Percentiles rank a stretch among this genome's conserved stretches.
These are phyloP conservation scores for Apodemus sylvaticus DNA, from an alignment of 2,113 vertebrate genomes.

Conservation along the genomic window DNA sequence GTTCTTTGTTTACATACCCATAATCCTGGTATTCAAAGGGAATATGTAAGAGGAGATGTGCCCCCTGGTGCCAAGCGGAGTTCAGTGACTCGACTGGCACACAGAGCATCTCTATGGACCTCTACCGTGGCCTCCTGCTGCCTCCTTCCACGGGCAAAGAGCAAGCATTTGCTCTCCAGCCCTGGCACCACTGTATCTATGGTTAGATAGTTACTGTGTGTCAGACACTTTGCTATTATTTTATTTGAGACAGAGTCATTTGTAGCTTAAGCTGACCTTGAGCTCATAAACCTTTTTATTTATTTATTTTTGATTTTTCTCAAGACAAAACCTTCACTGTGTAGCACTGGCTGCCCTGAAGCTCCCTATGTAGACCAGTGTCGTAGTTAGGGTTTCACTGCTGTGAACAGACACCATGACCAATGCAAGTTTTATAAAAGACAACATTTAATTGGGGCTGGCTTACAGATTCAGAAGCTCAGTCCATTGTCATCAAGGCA, in stretches of 20 bases:
- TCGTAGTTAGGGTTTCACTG: too few species aligned
- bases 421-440: too few species aligned
- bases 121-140: accelerated
- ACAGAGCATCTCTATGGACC: background rate
- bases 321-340: background rate
- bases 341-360: background rate
- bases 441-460: too few species aligned
- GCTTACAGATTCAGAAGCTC: too few species aligned
- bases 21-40: too few species aligned
- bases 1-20: background rate
- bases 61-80: background rate
- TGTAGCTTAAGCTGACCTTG: background rate
- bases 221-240: background rate
- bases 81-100: background rate
- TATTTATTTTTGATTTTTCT: background rate
- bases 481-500: too few species aligned
- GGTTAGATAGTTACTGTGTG: background rate
- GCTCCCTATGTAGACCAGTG: background rate
- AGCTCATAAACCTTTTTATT: background rate
- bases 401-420: too few species aligned
- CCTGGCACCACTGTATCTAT: accelerated
- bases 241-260: background rate
- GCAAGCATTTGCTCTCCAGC: background rate
- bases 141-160: background rate
- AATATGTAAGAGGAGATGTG: background rate